A percentile compares a stretch with the other conserved stretches of the same genome.
Evolutionary conservation across 2,797 vertebrate genomes (phyloP).

Genomic region (Thalassophryne amazonica): DNA sequence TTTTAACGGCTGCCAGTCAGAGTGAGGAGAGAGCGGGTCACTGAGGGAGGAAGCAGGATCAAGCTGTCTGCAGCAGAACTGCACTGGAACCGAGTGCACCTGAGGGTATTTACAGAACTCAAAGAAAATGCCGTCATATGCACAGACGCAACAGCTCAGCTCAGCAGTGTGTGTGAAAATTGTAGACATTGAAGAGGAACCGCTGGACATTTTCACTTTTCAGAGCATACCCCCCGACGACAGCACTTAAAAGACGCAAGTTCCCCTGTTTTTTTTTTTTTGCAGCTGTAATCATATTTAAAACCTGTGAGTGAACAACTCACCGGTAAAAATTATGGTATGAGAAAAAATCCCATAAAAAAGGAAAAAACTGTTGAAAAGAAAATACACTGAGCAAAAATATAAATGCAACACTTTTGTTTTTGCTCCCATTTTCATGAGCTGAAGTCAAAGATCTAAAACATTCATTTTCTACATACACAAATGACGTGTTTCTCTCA

Average conservation of each 20-base stretch:
- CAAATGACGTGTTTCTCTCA: too few species aligned
- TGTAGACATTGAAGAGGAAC: constrained; percentile 33
- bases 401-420: too few species aligned
- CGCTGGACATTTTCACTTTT: constrained; percentile 27
- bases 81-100: constrained; percentile 53
- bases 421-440: too few species aligned
- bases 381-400: too few species aligned
- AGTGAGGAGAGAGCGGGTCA: constrained; percentile 40
- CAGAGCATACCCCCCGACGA: constrained; percentile 19
- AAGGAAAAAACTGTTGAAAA: too few species aligned
- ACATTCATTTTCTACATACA: too few species aligned
- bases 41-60: constrained; percentile 18
- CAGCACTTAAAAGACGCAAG: background rate
- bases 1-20: constrained; percentile 69
- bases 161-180: constrained; percentile 28
- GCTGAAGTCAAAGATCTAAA: too few species aligned
- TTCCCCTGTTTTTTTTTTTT: too few species aligned
- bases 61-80: constrained; percentile 34
- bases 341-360: too few species aligned
- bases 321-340: too few species aligned
- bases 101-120: constrained; percentile 58
- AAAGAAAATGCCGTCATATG: constrained; percentile 49
- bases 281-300: too few species aligned
- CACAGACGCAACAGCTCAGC: constrained; percentile 61
- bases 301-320: too few species aligned